phyloP scores from a whole-genome alignment of 2,888 invertebrate genomes.

The Choreutis nemorana region DNA sequence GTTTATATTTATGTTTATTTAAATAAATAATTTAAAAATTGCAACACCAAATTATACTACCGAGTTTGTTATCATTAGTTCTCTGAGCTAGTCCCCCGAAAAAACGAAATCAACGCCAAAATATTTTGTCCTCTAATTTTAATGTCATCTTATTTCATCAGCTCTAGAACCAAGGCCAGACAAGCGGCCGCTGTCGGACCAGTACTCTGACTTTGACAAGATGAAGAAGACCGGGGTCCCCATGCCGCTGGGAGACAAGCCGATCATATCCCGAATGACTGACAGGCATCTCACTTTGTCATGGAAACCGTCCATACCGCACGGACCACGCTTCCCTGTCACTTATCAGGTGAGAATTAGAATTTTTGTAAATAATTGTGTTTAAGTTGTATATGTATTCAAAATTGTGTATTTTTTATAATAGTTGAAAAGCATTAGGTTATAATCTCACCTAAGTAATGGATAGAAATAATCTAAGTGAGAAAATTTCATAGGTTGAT shows the following conservation, averaged over 20 bases:
- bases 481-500: too few species aligned
- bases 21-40: too few species aligned
- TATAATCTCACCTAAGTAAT: too few species aligned
- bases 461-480: too few species aligned
- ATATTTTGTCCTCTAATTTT: background rate
- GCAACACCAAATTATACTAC: too few species aligned
- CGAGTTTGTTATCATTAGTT: too few species aligned
- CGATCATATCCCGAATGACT: slow-evolving; percentile 92
- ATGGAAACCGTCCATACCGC: slow-evolving; percentile 93
- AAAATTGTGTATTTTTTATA: too few species aligned
- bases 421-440: too few species aligned
- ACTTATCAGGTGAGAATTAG: slow-evolving; percentile 81
- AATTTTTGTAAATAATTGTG: background rate
- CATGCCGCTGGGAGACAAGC: slow-evolving; percentile 86
- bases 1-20: too few species aligned
- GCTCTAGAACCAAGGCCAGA: slow-evolving; percentile 71
- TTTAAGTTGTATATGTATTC: background rate
- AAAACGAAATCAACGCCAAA: background rate
- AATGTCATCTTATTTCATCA: slow-evolving; percentile 47
- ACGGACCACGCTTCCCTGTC: slow-evolving; percentile 86
- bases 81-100: too few species aligned
- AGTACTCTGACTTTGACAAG: slow-evolving; percentile 85
- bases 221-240: slow-evolving; percentile 85
- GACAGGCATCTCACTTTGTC: slow-evolving; percentile 88
- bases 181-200: slow-evolving; percentile 76